Base-by-base conservation (phyloP, 1,140 invertebrate species). In the Melanaphis sacchari region DNA sequence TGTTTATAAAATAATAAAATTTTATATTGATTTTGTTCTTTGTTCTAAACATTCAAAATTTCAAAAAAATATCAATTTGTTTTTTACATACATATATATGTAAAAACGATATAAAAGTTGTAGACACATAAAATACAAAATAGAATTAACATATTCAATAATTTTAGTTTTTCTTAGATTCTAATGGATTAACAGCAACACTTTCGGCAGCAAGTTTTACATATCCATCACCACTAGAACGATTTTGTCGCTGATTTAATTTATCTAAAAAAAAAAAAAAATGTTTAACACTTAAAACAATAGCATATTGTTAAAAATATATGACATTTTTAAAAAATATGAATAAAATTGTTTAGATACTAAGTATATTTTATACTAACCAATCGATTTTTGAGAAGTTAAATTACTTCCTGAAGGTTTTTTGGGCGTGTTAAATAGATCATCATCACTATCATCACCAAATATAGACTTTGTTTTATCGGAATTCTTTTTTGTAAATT, bases 191-290 rank as follows among this genome's bases (percentile, higher is more conserved):
- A n/a, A 40, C 18, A 52, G 91, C 91, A 85, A 93, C 91, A 54
- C 91, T 84, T 85, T 93, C 91, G 22, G 81, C 91, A 84, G 91
- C 46, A 40, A 93, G 81, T 93, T 93, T 93, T 85, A 93, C 46
- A 41, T 52, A 82, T 24, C 91, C 91, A 54, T 82, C 91, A 52
- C 6, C 7, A 92, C n/a, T 52, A 84, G 36, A 9, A 54, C 36
- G 46, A 82, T 41, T 93, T n/a, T n/a, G 89, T 54, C 11, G n/a
- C 49, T 82, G 66, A 92, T 26, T 92, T 31, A 43, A 31, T 84
- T 90, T 90, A 90, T 46, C 91, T 93, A 52, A 92, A 92, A 40
- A 24, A 26, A 18, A 89, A 52, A 38, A 49, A 66, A 89, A 24
- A 76, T n/a, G 8, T 40, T 0, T 36, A 36, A 31, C 2, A 43